Evolutionary conservation across 2,888 invertebrate species (phyloP).

Genomic region (Ferrisia virgata): DNA sequence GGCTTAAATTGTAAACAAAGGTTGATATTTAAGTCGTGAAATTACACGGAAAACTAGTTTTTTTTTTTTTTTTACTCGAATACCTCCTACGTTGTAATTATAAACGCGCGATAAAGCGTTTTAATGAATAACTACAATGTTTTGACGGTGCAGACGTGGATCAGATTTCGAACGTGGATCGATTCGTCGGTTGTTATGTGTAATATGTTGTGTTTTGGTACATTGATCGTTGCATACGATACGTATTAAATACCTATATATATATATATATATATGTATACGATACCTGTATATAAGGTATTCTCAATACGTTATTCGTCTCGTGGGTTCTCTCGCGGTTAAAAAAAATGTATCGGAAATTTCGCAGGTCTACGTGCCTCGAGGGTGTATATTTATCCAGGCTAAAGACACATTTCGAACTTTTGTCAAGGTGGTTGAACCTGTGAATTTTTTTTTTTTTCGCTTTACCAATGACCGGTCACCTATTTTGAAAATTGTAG

Average conservation of each 20-base stretch:
- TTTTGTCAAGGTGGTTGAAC: not conserved
- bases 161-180: not conserved
- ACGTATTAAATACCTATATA: too few species aligned
- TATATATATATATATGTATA: too few species aligned
- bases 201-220: not conserved
- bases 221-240: not conserved
- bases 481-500: not conserved
- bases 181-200: not conserved
- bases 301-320: not conserved
- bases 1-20: slow-evolving; percentile 1
- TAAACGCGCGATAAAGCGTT: slow-evolving; percentile 23
- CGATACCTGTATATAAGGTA: too few species aligned
- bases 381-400: not conserved
- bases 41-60: not conserved
- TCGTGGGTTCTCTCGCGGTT: not conserved
- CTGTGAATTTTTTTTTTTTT: not conserved
- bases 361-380: not conserved
- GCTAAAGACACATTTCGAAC: not conserved
- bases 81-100: slow-evolving; percentile 26
- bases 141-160: not conserved
- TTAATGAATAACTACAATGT: slow-evolving; percentile 16
- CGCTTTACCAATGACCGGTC: not conserved
- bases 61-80: not conserved
- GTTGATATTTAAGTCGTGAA: not conserved
- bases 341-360: not conserved